A percentile compares a stretch with the other conserved stretches of the same genome.
Conservation (phyloP, 2,797 vertebrate genomes). For the Sebastes minor region DNA sequence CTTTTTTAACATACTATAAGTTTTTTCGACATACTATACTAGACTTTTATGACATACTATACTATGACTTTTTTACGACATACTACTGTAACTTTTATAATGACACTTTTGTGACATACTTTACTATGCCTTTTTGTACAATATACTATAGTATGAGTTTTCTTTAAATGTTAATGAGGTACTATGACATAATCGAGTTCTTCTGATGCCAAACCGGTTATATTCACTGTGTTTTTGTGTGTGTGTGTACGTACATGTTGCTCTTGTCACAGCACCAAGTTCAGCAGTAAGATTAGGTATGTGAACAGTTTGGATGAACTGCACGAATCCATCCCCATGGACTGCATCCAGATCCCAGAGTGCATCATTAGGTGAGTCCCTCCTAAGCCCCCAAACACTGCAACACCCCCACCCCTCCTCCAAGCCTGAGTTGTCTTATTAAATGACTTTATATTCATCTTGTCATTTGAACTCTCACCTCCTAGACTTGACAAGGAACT, state of each 20-base stretch:
- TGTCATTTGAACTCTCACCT: slow-evolving; percentile 58
- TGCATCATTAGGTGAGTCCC: slow-evolving; percentile 93
- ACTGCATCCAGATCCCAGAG: slow-evolving; percentile 92
- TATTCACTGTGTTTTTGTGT: neutral
- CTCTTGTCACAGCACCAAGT: slow-evolving; percentile 88
- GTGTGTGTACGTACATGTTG: neutral
- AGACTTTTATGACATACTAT: neutral
- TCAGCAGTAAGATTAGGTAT: slow-evolving; percentile 97
- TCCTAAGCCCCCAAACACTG: neutral
- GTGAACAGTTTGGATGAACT: slow-evolving; percentile 91
- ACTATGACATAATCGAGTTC: neutral
- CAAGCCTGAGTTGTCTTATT: neutral
- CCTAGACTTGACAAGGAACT: slow-evolving; percentile 87
- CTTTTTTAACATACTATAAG: too few relatives aligned
- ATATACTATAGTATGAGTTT: neutral
- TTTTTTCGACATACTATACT: too few relatives aligned
- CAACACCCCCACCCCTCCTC: neutral
- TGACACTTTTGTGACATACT: too few relatives aligned
- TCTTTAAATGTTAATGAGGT: too few relatives aligned
- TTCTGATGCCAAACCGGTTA: neutral
- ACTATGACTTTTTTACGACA: neutral
- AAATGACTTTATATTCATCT: slow-evolving; percentile 49
- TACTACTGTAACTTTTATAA: too few relatives aligned
- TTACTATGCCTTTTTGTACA: neutral
- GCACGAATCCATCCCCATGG: slow-evolving; percentile 92